phyloP scores from a whole-genome alignment of 1,140 invertebrate species.

The Euwallacea similis region DNA sequence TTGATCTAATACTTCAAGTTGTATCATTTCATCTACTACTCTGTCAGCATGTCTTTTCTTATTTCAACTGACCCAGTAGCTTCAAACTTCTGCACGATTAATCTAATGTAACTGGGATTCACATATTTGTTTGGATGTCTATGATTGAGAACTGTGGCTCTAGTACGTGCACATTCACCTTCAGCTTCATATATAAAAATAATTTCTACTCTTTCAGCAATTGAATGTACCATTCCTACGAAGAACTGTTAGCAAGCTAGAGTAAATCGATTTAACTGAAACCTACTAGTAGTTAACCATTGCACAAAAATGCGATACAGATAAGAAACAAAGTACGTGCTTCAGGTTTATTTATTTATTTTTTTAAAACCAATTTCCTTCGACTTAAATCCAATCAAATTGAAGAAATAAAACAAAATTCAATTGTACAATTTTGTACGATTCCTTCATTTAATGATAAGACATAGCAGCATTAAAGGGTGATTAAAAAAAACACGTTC shows the following conservation, averaged over 20 bases:
- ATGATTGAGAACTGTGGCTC: not conserved
- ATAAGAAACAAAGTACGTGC: not conserved
- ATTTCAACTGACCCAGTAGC: conserved; percentile 6
- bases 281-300: not conserved
- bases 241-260: not conserved
- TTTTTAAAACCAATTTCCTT: too few species aligned
- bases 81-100: conserved; percentile 5
- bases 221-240: not conserved
- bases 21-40: conserved; percentile 17
- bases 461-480: too few species aligned
- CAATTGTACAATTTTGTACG: too few species aligned
- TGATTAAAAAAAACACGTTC: too few species aligned
- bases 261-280: not conserved
- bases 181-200: not conserved
- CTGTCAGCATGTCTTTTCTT: not conserved
- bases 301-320: not conserved
- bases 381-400: too few species aligned
- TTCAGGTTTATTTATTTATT: too few species aligned
- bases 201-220: conserved; percentile 2
- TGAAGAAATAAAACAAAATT: too few species aligned
- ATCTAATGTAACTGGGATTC: conserved; percentile 1
- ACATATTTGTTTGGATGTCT: conserved; percentile 15
- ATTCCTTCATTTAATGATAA: too few species aligned
- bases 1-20: conserved; percentile 21
- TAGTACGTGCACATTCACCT: not conserved